Evolutionary conservation across 2,113 vertebrate species (phyloP).

Genomic region (Trinectes maculatus): DNA sequence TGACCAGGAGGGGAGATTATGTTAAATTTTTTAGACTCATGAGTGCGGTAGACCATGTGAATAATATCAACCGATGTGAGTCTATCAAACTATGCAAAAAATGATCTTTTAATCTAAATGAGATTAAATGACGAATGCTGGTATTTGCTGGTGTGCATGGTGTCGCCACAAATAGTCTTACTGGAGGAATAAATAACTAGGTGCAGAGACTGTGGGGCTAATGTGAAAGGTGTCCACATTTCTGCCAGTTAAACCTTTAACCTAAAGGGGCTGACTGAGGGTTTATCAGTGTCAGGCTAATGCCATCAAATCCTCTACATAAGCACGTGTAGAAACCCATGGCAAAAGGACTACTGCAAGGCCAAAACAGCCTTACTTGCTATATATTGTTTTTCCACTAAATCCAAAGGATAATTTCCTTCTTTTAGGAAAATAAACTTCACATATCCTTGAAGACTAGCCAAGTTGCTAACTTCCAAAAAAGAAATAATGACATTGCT

Average conservation of each 20-base stretch:
- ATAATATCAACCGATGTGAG: constrained; percentile 21
- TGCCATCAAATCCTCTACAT: constrained; percentile 69
- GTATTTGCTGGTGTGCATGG: constrained; percentile 3
- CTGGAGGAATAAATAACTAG: constrained; percentile 15
- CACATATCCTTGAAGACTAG: neutral
- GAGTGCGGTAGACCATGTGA: neutral
- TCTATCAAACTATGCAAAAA: constrained; percentile 17
- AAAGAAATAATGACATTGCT: neutral
- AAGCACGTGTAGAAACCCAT: constrained; percentile 49
- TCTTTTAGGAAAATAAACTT: constrained; percentile 7
- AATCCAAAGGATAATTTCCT: constrained; percentile 23
- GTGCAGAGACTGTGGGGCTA: constrained; percentile 15
- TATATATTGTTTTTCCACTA: constrained; percentile 51
- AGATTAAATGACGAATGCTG: constrained; percentile 64
- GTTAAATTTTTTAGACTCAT: neutral
- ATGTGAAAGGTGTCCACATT: constrained; percentile 32
- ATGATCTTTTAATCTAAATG: constrained; percentile 60
- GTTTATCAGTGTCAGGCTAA: constrained; percentile 69
- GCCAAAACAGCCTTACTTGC: constrained; percentile 44
- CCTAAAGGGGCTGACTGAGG: constrained; percentile 53
- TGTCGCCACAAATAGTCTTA: neutral
- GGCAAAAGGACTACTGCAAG: constrained; percentile 44
- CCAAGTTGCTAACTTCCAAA: neutral
- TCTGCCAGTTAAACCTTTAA: constrained; percentile 56
- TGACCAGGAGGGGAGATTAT: neutral